Conservation (phyloP, 2,797 vertebrate species). For the Rallus crepitans region DNA sequence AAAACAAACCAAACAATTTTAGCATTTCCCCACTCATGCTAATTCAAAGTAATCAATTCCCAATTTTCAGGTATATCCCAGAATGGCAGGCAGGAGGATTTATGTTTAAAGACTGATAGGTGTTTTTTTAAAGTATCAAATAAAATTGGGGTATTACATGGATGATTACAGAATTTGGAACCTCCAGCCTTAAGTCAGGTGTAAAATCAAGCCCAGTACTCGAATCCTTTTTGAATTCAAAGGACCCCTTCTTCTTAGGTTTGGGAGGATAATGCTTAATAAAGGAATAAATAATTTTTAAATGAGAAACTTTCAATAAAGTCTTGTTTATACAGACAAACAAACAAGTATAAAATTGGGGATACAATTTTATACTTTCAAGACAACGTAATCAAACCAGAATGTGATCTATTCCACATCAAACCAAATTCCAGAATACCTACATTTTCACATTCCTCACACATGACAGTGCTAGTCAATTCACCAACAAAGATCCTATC, state of each 20-base stretch:
- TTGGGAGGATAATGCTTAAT: conserved; percentile 63
- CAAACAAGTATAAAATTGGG: conserved; percentile 63
- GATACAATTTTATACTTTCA: conserved; percentile 65
- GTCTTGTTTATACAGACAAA: conserved; percentile 43
- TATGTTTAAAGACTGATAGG: neutral
- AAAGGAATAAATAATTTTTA: conserved; percentile 14
- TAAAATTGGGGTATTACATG: neutral
- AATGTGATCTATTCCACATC: conserved; percentile 64
- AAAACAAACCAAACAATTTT: neutral
- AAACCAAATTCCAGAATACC: conserved; percentile 80
- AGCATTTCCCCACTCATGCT: conserved; percentile 59
- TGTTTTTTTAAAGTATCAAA: neutral
- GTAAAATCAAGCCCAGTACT: conserved; percentile 11
- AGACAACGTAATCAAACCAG: conserved; percentile 58
- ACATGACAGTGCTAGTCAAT: conserved; percentile 99
- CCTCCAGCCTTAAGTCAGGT: conserved; percentile 34
- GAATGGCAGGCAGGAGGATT: conserved; percentile 30
- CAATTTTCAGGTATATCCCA: conserved; percentile 13
- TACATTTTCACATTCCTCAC: conserved; percentile 98
- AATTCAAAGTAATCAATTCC: conserved; percentile 1
- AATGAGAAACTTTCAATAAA: conserved; percentile 26
- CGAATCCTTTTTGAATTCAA: conserved; percentile 39
- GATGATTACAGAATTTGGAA: conserved; percentile 38
- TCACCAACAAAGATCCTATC: conserved; percentile 98
- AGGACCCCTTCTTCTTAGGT: neutral